Percentiles rank a stretch among this genome's conserved stretches.
phyloP scores from a whole-genome alignment of 2,888 invertebrate species.

The Phoenoteleia sp. region DNA sequence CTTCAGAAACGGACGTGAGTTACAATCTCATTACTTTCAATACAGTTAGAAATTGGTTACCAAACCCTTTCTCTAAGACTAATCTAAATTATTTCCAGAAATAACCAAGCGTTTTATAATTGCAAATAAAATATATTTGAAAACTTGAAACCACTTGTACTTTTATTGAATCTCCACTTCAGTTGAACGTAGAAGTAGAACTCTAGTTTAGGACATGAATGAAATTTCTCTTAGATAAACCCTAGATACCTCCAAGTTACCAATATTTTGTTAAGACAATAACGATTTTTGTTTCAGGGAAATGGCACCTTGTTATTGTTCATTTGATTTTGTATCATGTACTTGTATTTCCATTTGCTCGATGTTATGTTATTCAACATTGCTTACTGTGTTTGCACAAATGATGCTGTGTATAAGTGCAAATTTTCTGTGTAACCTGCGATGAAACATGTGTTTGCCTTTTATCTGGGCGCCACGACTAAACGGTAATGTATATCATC shows the following conservation, averaged over 20 bases:
- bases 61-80: not conserved
- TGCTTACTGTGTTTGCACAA: constrained; percentile 57
- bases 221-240: too few relatives aligned
- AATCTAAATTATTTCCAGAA: constrained; percentile 16
- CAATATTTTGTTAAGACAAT: constrained; percentile 60
- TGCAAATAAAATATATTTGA: constrained; percentile 31
- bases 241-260: constrained; percentile 50
- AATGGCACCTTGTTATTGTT: constrained; percentile 38
- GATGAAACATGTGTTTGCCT: not conserved
- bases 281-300: constrained; percentile 9
- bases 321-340: constrained; percentile 36
- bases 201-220: too few relatives aligned
- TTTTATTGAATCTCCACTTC: constrained; percentile 27
- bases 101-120: not conserved
- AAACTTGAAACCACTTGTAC: constrained; percentile 26
- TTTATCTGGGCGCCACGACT: not conserved
- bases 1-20: not conserved
- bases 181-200: not conserved
- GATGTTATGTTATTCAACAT: constrained; percentile 33
- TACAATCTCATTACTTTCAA: not conserved
- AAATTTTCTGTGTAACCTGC: constrained; percentile 12
- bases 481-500: not conserved
- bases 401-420: constrained; percentile 48
- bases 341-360: constrained; percentile 21
- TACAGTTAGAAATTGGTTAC: not conserved